These are phyloP conservation scores for Phalacrocorax brasilianus DNA, from an alignment of 2,113 vertebrate genomes.

Conservation along the genomic window DNA sequence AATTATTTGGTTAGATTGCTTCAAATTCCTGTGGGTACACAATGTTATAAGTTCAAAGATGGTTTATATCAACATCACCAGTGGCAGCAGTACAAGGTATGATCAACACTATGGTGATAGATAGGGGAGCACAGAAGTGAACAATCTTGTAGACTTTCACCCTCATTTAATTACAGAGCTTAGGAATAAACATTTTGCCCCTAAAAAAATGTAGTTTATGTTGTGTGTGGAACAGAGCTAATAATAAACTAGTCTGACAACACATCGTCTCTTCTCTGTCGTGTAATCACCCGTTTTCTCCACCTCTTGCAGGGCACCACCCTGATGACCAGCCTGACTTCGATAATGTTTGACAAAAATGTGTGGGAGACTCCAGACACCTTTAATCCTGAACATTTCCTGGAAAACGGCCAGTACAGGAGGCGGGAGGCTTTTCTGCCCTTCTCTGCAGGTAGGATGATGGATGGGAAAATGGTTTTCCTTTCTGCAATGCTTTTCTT, in stretches of 20 bases:
- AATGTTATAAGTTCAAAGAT: not conserved
- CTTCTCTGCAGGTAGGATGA: constrained; percentile 83
- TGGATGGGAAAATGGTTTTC: not conserved
- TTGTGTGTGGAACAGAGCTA: not conserved
- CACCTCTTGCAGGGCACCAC: constrained; percentile 72
- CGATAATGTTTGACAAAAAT: constrained; percentile 79
- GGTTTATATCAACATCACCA: not conserved
- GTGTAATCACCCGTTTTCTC: not conserved
- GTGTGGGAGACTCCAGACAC: constrained; percentile 82
- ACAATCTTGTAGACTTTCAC: not conserved
- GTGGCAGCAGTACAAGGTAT: not conserved
- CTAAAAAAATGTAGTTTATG: not conserved
- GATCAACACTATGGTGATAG: not conserved
- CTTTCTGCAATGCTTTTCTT: not conserved
- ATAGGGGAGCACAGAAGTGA: not conserved
- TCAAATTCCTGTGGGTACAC: not conserved
- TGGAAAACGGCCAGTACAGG: constrained; percentile 83
- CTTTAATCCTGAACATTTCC: constrained; percentile 88
- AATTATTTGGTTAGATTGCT: not conserved
- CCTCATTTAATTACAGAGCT: not conserved
- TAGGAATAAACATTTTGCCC: not conserved
- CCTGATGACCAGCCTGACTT: constrained; percentile 75
- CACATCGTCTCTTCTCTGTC: rapidly evolving
- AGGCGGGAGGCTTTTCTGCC: constrained; percentile 83
- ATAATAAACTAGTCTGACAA: constrained; percentile 7